phyloP scores from a whole-genome alignment of 1,140 invertebrate species.

The Achroia grisella region DNA sequence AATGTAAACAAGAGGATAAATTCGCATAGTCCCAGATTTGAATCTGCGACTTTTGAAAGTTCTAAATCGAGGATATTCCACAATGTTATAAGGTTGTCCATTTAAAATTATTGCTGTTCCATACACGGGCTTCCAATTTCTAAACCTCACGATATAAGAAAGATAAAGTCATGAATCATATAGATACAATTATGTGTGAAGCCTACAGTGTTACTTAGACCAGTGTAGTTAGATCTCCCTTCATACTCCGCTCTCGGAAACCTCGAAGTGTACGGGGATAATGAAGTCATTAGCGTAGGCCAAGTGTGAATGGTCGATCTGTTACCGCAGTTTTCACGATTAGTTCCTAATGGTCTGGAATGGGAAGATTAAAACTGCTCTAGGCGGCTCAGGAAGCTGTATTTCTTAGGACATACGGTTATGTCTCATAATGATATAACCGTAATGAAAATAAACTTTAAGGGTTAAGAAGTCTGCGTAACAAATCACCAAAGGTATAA shows the following conservation, averaged over 20 bases:
- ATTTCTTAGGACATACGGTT: background rate
- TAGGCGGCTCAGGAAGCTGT: background rate
- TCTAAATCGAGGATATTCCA: too few relatives aligned
- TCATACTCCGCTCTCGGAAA: background rate
- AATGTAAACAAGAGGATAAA: too few relatives aligned
- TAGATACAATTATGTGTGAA: background rate
- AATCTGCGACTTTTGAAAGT: too few relatives aligned
- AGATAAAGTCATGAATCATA: background rate
- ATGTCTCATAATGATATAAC: conserved; percentile 7
- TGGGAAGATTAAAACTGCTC: conserved; percentile 3
- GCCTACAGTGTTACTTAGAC: background rate
- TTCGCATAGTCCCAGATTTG: too few relatives aligned
- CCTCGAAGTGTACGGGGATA: background rate
- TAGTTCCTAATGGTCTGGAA: conserved; percentile 6
- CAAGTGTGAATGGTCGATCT: background rate
- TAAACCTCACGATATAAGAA: background rate
- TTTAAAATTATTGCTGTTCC: too few relatives aligned
- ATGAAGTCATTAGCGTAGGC: background rate
- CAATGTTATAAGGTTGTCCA: too few relatives aligned
- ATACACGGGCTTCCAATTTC: too few relatives aligned
- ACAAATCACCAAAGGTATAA: too few relatives aligned
- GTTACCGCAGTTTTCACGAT: background rate
- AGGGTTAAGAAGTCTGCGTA: too few relatives aligned
- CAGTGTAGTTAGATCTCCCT: background rate
- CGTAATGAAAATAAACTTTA: too few relatives aligned